Percentiles rank a stretch among this genome's conserved stretches.
These are phyloP conservation scores for Macrobrachium nipponense DNA, from an alignment of 1,140 invertebrate species.

Conservation along the genomic window DNA sequence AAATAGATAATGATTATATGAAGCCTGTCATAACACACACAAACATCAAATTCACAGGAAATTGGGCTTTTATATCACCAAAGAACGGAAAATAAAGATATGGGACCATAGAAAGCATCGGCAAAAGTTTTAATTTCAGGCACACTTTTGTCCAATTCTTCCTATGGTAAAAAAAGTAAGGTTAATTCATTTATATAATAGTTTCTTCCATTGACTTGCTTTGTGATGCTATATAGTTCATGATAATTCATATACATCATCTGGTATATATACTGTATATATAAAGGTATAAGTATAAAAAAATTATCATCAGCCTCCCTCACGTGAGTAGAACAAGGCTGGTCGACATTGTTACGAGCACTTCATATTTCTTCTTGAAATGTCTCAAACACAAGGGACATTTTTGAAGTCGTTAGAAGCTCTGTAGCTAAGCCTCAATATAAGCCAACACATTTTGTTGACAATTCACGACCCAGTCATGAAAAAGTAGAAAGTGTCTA, in stretches of 20 bases:
- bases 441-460: constrained; percentile 8
- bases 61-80: constrained; percentile 34
- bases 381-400: constrained; percentile 13
- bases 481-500: neutral
- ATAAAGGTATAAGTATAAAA: too few relatives aligned
- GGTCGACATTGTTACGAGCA: constrained; percentile 26
- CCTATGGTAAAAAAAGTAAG: neutral
- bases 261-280: neutral
- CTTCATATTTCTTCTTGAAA: constrained; percentile 4
- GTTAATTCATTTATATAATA: constrained; percentile 17
- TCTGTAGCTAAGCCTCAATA: constrained; percentile 12
- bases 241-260: constrained; percentile 15
- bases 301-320: constrained; percentile 37
- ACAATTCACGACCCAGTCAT: constrained; percentile 35
- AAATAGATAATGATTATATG: constrained; percentile 27
- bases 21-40: constrained; percentile 40
- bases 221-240: constrained; percentile 4
- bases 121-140: neutral
- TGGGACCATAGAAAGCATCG: too few relatives aligned
- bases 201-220: constrained; percentile 42
- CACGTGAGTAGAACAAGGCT: constrained; percentile 15
- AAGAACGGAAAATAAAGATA: neutral
- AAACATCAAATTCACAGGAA: constrained; percentile 10
- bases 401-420: too few relatives aligned
- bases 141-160: constrained; percentile 11